Evolutionary conservation across 2,113 vertebrate genomes (phyloP), one percentile per base, ranked within the genome.

Genomic region (Engraulis encrasicolus): DNA sequence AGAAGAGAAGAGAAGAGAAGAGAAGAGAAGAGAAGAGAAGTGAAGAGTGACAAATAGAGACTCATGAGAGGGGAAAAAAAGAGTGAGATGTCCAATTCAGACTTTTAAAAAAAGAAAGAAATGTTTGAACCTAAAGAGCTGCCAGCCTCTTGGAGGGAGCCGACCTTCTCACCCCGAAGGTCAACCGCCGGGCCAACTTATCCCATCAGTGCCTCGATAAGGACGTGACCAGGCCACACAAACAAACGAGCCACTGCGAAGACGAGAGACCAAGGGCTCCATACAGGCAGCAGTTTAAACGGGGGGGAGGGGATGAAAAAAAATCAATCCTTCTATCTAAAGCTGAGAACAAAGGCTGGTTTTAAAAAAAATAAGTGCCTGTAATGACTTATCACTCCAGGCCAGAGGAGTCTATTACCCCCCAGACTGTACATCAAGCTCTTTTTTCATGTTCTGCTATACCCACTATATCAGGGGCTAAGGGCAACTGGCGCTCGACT

Each of bases 361-460:
- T 82, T 87, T 92, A 84, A 85, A 85, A 87, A 91, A 89, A 80
- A 50, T 38, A 92, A 89, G 79, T 78, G n/a, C 52, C 50, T 88
- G 85, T 87, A 91, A 94, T 90, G 91, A 91, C 85, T 88, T 92
- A 90, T 88, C 87, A 89, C 80, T 88, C 81, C 90, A 84, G 81
- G 84, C 79, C 86, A 93, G 85, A 91, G 90, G 88, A 93, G 89
- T 92, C 91, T 93, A 92, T 91, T 93, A 92, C 45, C 66, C 81
- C 23, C 87, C 36, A 7, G 88, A 78, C 85, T 45, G 92, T 87
- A 88, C 78, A 92, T 89, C 86, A 91, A 88, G 71, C 74, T 19
- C 79, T 88, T 92, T 92, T 90, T 86, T n/a, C 89, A 85, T 87
- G 91, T 90, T 89, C 84, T 82, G 85, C 87, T 85, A 89, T 84